Evolutionary conservation across 2,888 invertebrate genomes (phyloP), one percentile per base, ranked within the genome.

Genomic region (Tetragonula carbonaria): DNA sequence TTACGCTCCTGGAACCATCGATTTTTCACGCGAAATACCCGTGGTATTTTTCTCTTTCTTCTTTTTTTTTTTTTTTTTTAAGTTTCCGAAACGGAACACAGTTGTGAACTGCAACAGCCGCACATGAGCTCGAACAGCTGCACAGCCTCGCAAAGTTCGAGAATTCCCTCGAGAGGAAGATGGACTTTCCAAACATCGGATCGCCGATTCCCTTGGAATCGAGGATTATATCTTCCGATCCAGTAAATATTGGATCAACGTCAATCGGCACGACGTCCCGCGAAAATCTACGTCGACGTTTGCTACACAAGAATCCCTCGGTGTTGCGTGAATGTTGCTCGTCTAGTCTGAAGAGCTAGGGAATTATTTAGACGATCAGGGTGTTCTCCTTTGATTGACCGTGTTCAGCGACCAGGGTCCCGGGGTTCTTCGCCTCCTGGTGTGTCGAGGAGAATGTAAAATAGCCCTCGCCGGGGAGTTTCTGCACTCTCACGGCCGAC

Each of bases 121-220:
- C 55, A 23, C 51, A 28, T 28, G 28, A 28, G 28, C 28, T 28
- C 28, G n/a, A 18, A 28, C 79, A 70, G 53, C 63, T 74, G 67
- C 51, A 18, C 13, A 50, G 53, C 70, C 70, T 75, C 75, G 28
- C 33, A 50, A 53, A 53, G n/a, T 59, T 28, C 18, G 16, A n/a
- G 2, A 28, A 73, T 45, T 76, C 76, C 33, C 59, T n/a, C n/a
- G 13, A n/a, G 51, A 57, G 33, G 82, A 74, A 65, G 66, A 74
- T 28, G 21, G 51, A 59, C 65, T 82, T 80, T 53, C 8, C 82
- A 71, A 80, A 80, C 80, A 80, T 71, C 71, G 74, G 53, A 71
- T 51, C 74, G n/a, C 50, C 55, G 70, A 74, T 80, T 80, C 59
- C 59, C 65, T 33, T 33, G 6, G 63, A 66, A 55, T 80, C 82